These are phyloP conservation scores for Antedon mediterranea DNA, from an alignment of 53 echinoderm and acorn worm genomes.

Conservation along the genomic window DNA sequence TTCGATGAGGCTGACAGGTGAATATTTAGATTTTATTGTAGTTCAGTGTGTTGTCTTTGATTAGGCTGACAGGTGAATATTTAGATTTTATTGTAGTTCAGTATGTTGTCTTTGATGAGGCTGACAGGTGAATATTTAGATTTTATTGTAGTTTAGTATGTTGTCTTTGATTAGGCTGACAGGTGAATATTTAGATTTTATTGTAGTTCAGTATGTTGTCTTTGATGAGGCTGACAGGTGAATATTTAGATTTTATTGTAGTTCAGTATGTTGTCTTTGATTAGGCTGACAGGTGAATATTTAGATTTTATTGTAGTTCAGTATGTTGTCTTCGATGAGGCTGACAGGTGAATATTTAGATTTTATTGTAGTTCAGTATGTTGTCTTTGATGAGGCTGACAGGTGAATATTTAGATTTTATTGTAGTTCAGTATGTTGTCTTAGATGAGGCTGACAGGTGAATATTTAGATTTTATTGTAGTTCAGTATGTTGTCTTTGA, in stretches of 20 bases:
- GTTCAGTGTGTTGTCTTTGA: too few species aligned
- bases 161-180: slow-evolving; percentile 98
- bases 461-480: neutral
- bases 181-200: slow-evolving; percentile 28
- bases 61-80: too few species aligned
- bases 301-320: slow-evolving; percentile 16
- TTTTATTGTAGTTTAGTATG: slow-evolving; percentile 35
- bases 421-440: slow-evolving; percentile 59
- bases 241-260: neutral
- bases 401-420: slow-evolving; percentile 28
- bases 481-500: slow-evolving; percentile 92
- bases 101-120: slow-evolving; percentile 95
- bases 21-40: neutral
- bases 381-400: slow-evolving; percentile 98
- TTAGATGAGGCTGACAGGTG: slow-evolving; percentile 99
- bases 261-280: slow-evolving; percentile 92
- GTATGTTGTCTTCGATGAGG: slow-evolving; percentile 95
- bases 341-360: slow-evolving; percentile 61
- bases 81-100: too few species aligned
- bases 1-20: slow-evolving; percentile 99
- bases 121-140: slow-evolving; percentile 61
- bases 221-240: slow-evolving; percentile 99
- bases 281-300: slow-evolving; percentile 80
- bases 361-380: slow-evolving; percentile 35
- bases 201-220: slow-evolving; percentile 59